Percentiles rank a stretch among this genome's conserved stretches.
These are phyloP conservation scores for Melanogrammus aeglefinus DNA, from an alignment of 2,797 vertebrate genomes.

Conservation along the genomic window DNA sequence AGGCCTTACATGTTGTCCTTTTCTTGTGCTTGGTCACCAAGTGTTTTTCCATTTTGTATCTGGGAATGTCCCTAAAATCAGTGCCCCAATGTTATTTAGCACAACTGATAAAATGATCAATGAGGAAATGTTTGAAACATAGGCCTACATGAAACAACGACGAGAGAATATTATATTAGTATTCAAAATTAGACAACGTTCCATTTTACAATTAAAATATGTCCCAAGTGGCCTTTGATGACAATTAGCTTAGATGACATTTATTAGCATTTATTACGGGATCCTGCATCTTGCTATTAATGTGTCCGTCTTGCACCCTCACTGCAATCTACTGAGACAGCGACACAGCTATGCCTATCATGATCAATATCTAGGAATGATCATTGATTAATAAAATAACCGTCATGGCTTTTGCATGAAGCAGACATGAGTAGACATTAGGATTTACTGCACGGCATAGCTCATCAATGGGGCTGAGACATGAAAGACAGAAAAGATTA, in stretches of 20 bases:
- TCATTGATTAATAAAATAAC: slow-evolving; percentile 12
- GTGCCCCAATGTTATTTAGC: background rate
- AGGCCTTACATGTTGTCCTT: slow-evolving; percentile 1
- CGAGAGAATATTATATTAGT: slow-evolving; percentile 2
- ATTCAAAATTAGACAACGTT: background rate
- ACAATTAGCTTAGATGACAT: slow-evolving; percentile 15
- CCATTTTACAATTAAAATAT: slow-evolving; percentile 1
- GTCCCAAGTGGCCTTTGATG: slow-evolving; percentile 11
- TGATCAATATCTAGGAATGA: background rate
- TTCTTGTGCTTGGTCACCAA: background rate
- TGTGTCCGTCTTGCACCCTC: background rate
- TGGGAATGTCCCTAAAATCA: background rate
- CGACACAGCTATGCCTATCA: slow-evolving; percentile 6
- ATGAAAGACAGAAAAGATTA: background rate
- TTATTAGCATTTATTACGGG: background rate
- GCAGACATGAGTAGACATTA: background rate
- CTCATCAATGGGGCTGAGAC: background rate
- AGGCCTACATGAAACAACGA: slow-evolving; percentile 1
- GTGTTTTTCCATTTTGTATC: background rate
- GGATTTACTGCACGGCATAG: background rate
- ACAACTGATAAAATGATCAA: background rate
- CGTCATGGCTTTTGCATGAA: slow-evolving; percentile 21
- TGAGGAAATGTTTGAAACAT: background rate
- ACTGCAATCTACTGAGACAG: slow-evolving; percentile 1
- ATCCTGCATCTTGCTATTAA: background rate